Evolutionary conservation across 2,113 vertebrate genomes (phyloP).

Genomic region (Trichechus manatus): DNA sequence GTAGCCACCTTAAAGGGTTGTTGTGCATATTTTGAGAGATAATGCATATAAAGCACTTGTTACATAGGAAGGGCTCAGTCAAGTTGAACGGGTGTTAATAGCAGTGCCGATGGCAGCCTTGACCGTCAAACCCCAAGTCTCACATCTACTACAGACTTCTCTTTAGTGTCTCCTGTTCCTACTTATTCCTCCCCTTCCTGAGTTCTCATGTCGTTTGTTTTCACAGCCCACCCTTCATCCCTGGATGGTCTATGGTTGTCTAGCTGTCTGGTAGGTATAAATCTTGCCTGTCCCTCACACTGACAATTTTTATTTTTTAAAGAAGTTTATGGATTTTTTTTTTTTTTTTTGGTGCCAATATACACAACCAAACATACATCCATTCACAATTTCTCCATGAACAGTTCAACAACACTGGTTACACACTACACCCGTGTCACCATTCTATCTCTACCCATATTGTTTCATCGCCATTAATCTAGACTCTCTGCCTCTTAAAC

Average conservation of each 20-base stretch:
- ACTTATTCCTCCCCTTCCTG: background rate
- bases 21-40: background rate
- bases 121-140: background rate
- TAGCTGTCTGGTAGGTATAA: background rate
- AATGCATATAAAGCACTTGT: background rate
- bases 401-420: no score
- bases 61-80: fast-evolving
- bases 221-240: background rate
- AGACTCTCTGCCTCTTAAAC: no score
- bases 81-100: fast-evolving
- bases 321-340: no score
- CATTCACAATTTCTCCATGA: no score
- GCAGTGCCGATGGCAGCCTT: background rate
- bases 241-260: background rate
- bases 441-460: no score
- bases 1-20: background rate
- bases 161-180: background rate
- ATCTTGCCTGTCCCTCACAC: background rate
- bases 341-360: no score
- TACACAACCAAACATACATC: no score
- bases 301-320: no score
- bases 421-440: no score
- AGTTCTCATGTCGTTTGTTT: background rate
- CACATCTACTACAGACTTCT: background rate
- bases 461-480: no score